A percentile compares a stretch with the other conserved stretches of the same genome.
phyloP scores from a whole-genome alignment of 2,888 invertebrate genomes.

The Lutraria lutraria region DNA sequence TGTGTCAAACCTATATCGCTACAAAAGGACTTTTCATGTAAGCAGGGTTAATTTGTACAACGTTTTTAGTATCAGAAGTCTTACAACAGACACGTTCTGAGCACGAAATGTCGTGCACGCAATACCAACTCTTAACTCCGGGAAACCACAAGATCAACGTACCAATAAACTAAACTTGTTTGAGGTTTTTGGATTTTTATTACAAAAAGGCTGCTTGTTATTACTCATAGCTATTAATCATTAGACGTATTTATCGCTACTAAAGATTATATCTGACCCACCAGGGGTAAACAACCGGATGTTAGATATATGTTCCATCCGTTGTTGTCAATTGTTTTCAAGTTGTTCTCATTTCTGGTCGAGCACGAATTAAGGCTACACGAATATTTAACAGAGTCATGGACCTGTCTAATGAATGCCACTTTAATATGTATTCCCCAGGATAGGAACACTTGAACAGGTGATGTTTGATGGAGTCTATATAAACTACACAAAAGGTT shows the following conservation, averaged over 20 bases:
- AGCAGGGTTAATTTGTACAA: not conserved
- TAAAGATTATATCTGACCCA: not conserved
- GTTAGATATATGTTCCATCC: not conserved
- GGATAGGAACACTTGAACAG: not conserved
- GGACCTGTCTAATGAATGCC: not conserved
- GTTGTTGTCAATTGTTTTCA: constrained; percentile 18
- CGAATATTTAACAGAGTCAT: not conserved
- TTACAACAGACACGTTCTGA: constrained; percentile 6
- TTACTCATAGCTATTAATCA: not conserved
- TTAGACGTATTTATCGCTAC: not conserved
- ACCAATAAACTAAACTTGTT: not conserved
- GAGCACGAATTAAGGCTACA: constrained; percentile 8
- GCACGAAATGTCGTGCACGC: not conserved
- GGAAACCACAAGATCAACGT: not conserved
- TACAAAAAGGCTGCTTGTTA: not conserved
- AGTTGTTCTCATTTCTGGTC: not conserved
- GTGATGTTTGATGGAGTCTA: not conserved
- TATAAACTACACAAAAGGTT: too few species aligned
- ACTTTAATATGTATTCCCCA: not conserved
- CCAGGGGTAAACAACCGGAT: constrained; percentile 25
- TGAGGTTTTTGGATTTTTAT: not conserved
- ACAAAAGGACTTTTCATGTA: not conserved
- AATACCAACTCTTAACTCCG: not conserved
- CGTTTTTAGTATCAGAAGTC: not conserved
- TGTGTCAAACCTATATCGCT: not conserved